Evolutionary conservation across 2,888 invertebrate genomes (phyloP).

Genomic region (Parochlus steinenii): DNA sequence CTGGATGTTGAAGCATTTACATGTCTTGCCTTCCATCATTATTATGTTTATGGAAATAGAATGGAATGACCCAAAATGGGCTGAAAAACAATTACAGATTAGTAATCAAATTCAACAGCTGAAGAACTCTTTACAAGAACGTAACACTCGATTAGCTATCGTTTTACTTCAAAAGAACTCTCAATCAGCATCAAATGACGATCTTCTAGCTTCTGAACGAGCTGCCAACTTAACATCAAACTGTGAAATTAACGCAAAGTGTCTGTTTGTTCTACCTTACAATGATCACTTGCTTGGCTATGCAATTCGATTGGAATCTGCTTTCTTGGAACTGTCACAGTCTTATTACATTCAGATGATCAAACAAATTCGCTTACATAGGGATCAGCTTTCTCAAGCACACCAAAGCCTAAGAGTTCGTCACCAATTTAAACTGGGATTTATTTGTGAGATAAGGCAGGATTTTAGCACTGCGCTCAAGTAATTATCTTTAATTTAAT

Average conservation of each 20-base stretch:
- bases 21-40: conserved; percentile 68
- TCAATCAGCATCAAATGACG: conserved; percentile 62
- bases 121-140: conserved; percentile 33
- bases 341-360: conserved; percentile 83
- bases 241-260: conserved; percentile 83
- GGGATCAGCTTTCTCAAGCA: conserved; percentile 75
- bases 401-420: conserved; percentile 87
- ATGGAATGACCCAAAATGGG: conserved; percentile 92
- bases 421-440: conserved; percentile 94
- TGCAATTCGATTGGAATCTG: conserved; percentile 68
- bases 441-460: conserved; percentile 84
- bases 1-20: conserved; percentile 89
- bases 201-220: conserved; percentile 72
- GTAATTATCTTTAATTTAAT: no score
- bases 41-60: conserved; percentile 94
- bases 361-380: conserved; percentile 70
- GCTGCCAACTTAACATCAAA: conserved; percentile 79
- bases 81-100: conserved; percentile 88
- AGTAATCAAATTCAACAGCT: conserved; percentile 74
- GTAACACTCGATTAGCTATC: conserved; percentile 57
- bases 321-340: conserved; percentile 85
- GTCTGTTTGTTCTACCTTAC: conserved; percentile 80
- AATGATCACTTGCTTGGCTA: conserved; percentile 65
- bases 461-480: conserved; percentile 74
- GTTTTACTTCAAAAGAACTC: conserved; percentile 80